These are phyloP conservation scores for Thalassarche chlororhynchos DNA, from an alignment of 2,113 vertebrate genomes.

Conservation along the genomic window DNA sequence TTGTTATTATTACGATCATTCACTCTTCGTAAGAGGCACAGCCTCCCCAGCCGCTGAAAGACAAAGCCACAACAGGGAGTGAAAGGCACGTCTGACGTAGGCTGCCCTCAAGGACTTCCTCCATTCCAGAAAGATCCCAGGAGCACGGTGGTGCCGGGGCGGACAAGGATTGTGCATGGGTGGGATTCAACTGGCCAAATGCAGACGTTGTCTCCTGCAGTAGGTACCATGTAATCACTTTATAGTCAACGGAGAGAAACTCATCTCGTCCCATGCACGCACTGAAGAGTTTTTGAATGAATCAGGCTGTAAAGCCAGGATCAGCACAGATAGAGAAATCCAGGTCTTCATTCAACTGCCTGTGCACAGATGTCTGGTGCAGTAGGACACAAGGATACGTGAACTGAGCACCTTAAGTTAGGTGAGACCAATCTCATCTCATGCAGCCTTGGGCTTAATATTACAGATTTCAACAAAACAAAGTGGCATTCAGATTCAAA, in stretches of 20 bases:
- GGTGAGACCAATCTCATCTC: background rate
- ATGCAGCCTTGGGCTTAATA: background rate
- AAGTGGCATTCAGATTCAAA: background rate
- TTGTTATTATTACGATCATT: background rate
- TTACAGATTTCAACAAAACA: background rate
- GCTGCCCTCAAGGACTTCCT: background rate
- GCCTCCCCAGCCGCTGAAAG: background rate
- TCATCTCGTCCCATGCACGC: background rate
- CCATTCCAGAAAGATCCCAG: background rate
- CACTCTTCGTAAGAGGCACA: background rate
- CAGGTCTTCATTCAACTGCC: background rate
- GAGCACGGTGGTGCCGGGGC: rapidly evolving
- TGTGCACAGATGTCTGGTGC: background rate
- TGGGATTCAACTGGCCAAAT: background rate
- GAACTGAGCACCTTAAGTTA: background rate
- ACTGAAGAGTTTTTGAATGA: background rate
- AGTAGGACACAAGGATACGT: background rate
- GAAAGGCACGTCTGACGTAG: rapidly evolving
- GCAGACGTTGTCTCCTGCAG: background rate
- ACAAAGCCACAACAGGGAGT: background rate
- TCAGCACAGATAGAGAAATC: background rate
- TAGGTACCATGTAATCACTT: background rate
- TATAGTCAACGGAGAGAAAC: background rate
- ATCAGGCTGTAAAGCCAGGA: background rate
- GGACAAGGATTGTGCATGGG: background rate